Conservation (phyloP, 2,113 vertebrate species). For the Charina bottae region DNA sequence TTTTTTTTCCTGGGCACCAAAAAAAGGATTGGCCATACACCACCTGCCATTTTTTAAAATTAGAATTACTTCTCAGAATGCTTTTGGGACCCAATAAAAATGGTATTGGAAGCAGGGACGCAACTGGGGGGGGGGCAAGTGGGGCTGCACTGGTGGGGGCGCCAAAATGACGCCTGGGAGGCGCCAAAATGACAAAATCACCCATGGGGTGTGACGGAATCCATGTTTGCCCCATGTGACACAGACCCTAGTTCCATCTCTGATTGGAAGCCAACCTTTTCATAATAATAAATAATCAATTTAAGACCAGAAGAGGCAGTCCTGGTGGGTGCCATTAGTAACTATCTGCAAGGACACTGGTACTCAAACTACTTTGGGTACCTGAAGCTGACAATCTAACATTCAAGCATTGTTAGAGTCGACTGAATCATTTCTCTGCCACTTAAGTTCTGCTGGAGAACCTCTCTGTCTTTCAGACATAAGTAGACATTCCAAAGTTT, state of each 20-base stretch:
- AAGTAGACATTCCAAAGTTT: neutral
- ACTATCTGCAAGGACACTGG: neutral
- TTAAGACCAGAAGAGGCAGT: neutral
- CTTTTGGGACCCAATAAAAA: neutral
- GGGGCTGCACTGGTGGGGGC: no score
- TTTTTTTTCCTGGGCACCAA: no score
- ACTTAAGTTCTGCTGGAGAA: neutral
- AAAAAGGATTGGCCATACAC: no score
- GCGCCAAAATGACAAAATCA: no score
- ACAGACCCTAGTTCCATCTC: no score
- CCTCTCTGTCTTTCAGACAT: neutral
- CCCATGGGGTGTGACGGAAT: no score
- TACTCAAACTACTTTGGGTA: neutral
- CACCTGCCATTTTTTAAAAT: no score
- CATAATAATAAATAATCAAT: neutral
- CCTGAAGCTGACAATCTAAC: neutral
- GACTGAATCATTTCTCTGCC: neutral
- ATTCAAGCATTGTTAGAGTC: neutral
- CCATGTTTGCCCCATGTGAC: no score
- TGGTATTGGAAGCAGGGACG: neutral
- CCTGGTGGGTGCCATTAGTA: neutral
- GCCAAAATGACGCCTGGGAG: no score
- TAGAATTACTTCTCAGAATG: no score
- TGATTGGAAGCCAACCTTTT: neutral
- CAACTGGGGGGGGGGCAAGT: no score